Conservation (phyloP, 2,888 invertebrate genomes). For the Drosophila austrosaltans region DNA sequence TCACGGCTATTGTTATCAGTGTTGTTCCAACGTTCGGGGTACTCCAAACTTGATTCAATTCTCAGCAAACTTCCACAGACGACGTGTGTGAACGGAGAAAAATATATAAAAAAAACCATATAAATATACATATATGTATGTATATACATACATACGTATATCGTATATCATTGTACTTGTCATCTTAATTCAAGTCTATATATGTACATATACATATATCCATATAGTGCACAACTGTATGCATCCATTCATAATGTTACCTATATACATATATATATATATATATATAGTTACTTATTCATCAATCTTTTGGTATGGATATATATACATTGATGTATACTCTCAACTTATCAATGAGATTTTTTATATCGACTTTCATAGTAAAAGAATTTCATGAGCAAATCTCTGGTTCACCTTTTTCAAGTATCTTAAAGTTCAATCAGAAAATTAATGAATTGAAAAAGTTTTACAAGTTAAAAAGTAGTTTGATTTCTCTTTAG, state of each 20-base stretch:
- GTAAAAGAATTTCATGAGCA: no score
- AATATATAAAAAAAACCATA: neutral
- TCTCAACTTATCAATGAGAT: neutral
- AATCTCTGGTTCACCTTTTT: no score
- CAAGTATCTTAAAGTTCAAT: no score
- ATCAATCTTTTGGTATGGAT: neutral
- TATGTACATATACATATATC: neutral
- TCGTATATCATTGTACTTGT: neutral
- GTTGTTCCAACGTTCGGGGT: neutral
- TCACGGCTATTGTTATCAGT: slow-evolving; percentile 1
- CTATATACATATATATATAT: neutral
- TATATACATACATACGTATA: no score
- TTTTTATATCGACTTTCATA: no score
- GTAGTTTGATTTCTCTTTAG: no score
- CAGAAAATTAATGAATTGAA: no score
- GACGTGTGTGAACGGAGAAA: neutral
- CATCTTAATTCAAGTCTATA: neutral
- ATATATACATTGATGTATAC: neutral
- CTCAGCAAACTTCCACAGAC: slow-evolving; percentile 1
- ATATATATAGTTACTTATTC: neutral
- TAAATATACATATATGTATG: neutral
- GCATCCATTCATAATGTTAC: slow-evolving; percentile 5
- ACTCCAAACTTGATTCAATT: slow-evolving; percentile 11
- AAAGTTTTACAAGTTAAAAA: no score
- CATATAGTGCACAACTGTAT: neutral